phyloP scores from a whole-genome alignment of 1,140 invertebrate species.

The Colletes gigas region DNA sequence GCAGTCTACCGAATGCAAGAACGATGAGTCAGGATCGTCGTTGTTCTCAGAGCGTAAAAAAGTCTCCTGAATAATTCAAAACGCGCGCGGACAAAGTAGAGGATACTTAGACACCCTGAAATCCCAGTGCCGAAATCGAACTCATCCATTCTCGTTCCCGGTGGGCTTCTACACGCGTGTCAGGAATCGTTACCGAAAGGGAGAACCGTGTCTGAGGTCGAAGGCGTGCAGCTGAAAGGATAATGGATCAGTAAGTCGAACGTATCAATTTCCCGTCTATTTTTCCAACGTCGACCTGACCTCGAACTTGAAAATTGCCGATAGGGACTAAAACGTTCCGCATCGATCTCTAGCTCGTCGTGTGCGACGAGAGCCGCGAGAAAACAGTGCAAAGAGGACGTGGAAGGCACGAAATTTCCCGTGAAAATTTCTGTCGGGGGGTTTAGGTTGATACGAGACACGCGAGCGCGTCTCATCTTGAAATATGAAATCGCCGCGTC shows the following conservation, averaged over 20 bases:
- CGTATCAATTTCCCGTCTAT: conserved; percentile 69
- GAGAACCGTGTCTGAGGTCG: not conserved
- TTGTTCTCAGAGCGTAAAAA: not conserved
- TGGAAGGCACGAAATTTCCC: not conserved
- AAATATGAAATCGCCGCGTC: conserved; percentile 57
- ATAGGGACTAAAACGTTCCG: too few species aligned
- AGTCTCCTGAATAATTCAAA: conserved; percentile 55
- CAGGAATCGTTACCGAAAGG: conserved; percentile 36
- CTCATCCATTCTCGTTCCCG: conserved; percentile 9
- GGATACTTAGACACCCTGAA: conserved; percentile 27
- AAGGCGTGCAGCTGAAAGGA: conserved; percentile 21
- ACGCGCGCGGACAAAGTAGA: conserved; percentile 17
- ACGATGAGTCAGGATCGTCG: conserved; percentile 19
- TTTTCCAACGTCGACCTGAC: conserved; percentile 23
- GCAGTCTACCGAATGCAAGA: conserved; percentile 21
- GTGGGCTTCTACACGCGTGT: conserved; percentile 30
- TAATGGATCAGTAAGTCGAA: conserved; percentile 44
- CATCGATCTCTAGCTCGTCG: not conserved
- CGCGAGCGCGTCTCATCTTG: conserved; percentile 15
- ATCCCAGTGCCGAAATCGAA: conserved; percentile 43
- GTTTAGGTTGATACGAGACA: conserved; percentile 39
- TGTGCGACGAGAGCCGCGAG: not conserved
- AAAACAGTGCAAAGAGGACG: not conserved
- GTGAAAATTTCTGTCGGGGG: conserved; percentile 13
- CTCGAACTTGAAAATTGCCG: conserved; percentile 24